Base-by-base conservation (phyloP, 2,113 vertebrate species). In the Lepisosteus oculatus region DNA sequence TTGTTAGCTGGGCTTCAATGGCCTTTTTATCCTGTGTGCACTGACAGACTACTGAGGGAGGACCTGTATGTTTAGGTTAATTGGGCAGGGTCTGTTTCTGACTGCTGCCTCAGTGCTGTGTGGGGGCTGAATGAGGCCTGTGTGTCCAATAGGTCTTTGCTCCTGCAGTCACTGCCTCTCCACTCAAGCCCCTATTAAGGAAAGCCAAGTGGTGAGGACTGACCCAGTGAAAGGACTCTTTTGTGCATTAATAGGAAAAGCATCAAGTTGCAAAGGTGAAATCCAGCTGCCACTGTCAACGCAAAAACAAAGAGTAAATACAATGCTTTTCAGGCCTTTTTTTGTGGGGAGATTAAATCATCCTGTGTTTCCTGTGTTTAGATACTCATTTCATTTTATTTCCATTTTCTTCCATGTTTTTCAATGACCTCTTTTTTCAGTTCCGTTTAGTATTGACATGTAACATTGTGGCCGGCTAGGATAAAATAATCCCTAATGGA, bases 51-150 rank as follows among this genome's bases (percentile, higher is more conserved):
- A 55, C 45, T 6, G 55, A 62, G 66, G 68, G 66, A 55, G 57
- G 42, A 4, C 41, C 54, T 57, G 54, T 43, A 56, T 69, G 55
- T 69, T 4, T 57, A 41, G 55, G 65, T 62, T 62, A 15, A 51
- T 17, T 41, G 55, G 56, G 15, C 42, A 11, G n/a, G 14, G n/a
- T 29, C 29, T 29, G 29, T 29, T 29, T 2, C 29, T 12, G 41
- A 15, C 29, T 54, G 15, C 47, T 15, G 55, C 42, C 12, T 59
- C 56, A 29, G 11, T 8, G 29, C 57, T 68, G 43, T 62, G 65
- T 73, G 55, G 42, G 72, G 8, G 43, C 57, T 69, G 59, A 62
- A 57, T 67, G 65, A 3, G 8, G 51, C 55, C 6, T 72, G 54
- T 66, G 54, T 72, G 71, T 56, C 29, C 44, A 63, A 29, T 13